Conservation (phyloP, 2,888 invertebrate species). For the Cephus rjabovi region DNA sequence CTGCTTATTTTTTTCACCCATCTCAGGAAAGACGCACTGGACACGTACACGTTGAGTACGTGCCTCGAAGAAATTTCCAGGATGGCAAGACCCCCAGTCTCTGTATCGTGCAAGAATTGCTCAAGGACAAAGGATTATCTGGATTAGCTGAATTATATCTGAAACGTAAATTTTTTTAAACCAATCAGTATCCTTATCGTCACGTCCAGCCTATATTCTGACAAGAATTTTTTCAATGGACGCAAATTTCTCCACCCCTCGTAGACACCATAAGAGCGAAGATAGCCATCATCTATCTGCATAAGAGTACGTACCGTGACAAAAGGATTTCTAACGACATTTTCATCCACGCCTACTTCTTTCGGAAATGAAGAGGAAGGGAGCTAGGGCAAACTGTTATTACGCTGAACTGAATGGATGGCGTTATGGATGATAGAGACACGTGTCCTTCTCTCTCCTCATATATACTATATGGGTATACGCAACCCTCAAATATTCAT, state of each 20-base stretch:
- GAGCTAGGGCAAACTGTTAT: conserved; percentile 24
- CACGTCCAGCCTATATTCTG: neutral
- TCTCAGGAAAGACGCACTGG: neutral
- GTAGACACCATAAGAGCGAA: neutral
- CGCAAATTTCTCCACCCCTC: neutral
- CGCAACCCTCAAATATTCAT: neutral
- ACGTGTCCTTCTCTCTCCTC: neutral
- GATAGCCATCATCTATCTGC: neutral
- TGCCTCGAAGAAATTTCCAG: neutral
- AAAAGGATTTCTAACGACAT: conserved; percentile 30
- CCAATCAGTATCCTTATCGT: neutral
- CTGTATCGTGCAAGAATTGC: neutral
- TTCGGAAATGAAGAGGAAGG: conserved; percentile 13
- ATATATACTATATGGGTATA: neutral
- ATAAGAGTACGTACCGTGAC: neutral
- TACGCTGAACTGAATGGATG: neutral
- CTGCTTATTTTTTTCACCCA: neutral
- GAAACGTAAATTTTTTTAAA: neutral
- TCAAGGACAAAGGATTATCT: neutral
- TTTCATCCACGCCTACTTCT: conserved; percentile 49
- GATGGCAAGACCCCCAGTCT: neutral
- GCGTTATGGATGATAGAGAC: neutral
- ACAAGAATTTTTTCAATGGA: neutral
- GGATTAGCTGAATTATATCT: neutral
- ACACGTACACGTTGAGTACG: neutral